These are phyloP conservation scores for Temnothorax rugatulus DNA, from an alignment of 2,888 invertebrate species.

Conservation along the genomic window DNA sequence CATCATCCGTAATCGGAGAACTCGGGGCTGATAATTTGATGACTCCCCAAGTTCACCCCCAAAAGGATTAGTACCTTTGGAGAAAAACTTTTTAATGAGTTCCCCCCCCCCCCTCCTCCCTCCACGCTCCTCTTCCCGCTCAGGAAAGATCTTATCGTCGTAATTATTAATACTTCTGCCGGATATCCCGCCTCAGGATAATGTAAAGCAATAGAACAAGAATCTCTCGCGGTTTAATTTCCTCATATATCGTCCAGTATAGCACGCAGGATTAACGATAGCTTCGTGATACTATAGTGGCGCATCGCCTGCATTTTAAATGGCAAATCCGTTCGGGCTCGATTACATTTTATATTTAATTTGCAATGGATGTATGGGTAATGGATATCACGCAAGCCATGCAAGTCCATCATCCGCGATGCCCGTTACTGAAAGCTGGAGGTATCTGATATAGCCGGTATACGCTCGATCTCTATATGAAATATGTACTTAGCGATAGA, in stretches of 20 bases:
- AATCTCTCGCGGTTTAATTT: constrained; percentile 48
- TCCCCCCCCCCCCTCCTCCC: constrained; percentile 1
- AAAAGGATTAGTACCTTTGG: constrained; percentile 59
- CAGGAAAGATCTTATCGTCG: constrained; percentile 40
- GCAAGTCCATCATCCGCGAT: background rate
- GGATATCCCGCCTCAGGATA: constrained; percentile 42
- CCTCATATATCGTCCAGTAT: background rate
- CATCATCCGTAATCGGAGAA: constrained; percentile 51
- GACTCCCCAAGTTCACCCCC: constrained; percentile 54
- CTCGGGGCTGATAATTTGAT: constrained; percentile 65
- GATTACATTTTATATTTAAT: constrained; percentile 43
- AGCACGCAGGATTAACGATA: background rate
- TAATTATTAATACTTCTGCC: constrained; percentile 63
- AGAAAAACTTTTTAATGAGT: constrained; percentile 71
- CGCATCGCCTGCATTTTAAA: constrained; percentile 1
- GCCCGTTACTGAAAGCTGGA: background rate
- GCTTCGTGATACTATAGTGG: background rate
- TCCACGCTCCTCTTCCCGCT: background rate
- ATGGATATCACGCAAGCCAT: background rate
- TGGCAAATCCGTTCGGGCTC: background rate
- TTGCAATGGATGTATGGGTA: background rate
- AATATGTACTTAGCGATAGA: constrained; percentile 34
- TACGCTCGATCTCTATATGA: background rate
- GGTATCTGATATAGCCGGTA: background rate
- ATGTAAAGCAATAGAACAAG: constrained; percentile 21